Evolutionary conservation across 2,113 vertebrate species (phyloP), one percentile per base, ranked within the genome.

Genomic region (Numenius arquata): DNA sequence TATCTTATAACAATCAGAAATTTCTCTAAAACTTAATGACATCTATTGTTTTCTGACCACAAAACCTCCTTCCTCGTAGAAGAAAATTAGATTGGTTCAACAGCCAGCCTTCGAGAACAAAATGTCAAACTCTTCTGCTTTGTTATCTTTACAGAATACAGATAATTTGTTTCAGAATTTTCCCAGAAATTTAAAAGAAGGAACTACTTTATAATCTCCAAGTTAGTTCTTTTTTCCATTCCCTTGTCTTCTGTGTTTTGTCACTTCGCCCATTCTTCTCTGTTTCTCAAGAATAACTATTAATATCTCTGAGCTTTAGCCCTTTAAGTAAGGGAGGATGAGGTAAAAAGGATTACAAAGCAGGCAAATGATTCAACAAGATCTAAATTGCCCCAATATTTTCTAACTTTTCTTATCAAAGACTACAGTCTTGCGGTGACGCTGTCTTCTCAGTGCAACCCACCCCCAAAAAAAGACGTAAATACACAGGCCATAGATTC

Each of bases 401-500:
- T 72, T 63, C 47, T 59, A 47, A 48, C 15, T 14, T 88, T 67
- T 52, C 30, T 27, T 52, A n/a, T 9, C 30, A 62, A 75, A 43
- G 17, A 8, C 23, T 63, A 32, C 15, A 73, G 29, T 16, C 4
- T 43, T 27, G 17, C 70, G 16, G 11, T 40, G 45, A 26, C 15
- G 9, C 17, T 47, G 5, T 53, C 43, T 76, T 81, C 4, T 2
- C 19, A 41, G 36, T 53, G 19, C 38, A 78, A 8, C 4, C 34
- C 26, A 22, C 2, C 16, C 34, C 52, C 52, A 1, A 8, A 30
- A 40, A 36, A 30, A 22, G 8, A 17, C n/a, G 23, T 22, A 50
- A 68, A 15, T 32, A 36, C 2, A 1, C 5, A 23, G 45, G 3
- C 4, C 3, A n/a, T n/a, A n/a, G n/a, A n/a, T n/a, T n/a, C n/a